phyloP scores from a whole-genome alignment of 2,888 invertebrate genomes.

The Eustalomyia histrio region DNA sequence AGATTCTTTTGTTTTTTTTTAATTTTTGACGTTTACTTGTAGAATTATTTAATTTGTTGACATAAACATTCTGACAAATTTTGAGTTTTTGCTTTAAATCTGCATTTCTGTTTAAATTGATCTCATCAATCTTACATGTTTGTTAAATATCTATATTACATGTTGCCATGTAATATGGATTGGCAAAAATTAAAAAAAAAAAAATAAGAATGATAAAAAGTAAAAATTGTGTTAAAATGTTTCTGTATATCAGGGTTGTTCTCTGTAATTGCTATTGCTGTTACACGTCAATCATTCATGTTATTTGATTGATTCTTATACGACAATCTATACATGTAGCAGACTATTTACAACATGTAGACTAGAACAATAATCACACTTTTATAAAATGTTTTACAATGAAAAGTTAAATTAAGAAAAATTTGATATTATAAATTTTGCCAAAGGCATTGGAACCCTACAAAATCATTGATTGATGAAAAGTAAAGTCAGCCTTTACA shows the following conservation, averaged over 20 bases:
- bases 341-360: conserved; percentile 29
- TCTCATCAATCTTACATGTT: conserved; percentile 48
- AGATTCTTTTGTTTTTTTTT: no score
- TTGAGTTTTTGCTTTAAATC: background rate
- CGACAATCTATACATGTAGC: conserved; percentile 25
- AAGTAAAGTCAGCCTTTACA: no score
- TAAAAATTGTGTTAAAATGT: background rate
- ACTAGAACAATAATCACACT: conserved; percentile 29
- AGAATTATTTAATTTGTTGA: no score
- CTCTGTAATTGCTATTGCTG: conserved; percentile 53
- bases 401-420: no score
- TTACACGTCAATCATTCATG: conserved; percentile 55
- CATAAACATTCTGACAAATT: no score
- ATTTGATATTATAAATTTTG: no score
- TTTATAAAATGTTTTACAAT: background rate
- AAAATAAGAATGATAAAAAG: conserved; percentile 4
- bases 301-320: conserved; percentile 53
- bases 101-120: conserved; percentile 9
- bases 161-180: conserved; percentile 12
- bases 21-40: no score
- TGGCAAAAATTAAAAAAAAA: conserved; percentile 11
- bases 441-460: no score
- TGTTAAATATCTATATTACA: background rate
- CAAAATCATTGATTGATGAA: no score
- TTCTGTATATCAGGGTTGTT: conserved; percentile 8